Base-by-base conservation (phyloP, 2,888 invertebrate genomes). In the Choreutis nemorana region DNA sequence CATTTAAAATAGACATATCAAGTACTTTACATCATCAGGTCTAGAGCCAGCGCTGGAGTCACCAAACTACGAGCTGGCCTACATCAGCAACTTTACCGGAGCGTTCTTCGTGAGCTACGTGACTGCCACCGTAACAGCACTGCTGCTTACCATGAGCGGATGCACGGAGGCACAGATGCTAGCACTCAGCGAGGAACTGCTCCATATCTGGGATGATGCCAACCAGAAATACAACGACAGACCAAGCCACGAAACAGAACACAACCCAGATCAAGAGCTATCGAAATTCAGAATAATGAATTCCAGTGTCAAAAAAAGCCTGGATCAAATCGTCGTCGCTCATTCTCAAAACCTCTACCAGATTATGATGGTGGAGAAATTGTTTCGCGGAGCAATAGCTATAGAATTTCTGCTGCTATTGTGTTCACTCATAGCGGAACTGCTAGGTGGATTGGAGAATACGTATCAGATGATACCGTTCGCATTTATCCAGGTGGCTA, bases 371-470 rank as follows among this genome's bases (percentile, higher is more conserved):
- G 39, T 55, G 0, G 50, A 59, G 25, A 32, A 33, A 1, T 40
- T 55, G 2, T 62, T 56, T 20, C 37, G 44, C 16, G 42, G 44
- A 4, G 47, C 53, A 2, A 49, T 56, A 6, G 55, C 51, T 0
- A 36, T 52, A 10, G 61, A 56, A 3, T 60, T 61, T 26, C 20
- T 45, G 2, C 26, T 56, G 2, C 34, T 56, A 1, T 39, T 51
- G 1, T 23, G 48, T 0, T 48, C 48, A 7, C 26, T 64, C 1
- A 45, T 54, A 10, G 37, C 48, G 2, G 52, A 50, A 31, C 37
- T 63, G 8, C 30, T 62, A 1, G 60, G 55, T 0, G 53, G 55
- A 0, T 31, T 63, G 8, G 53, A 62, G 29, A 57, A 61, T 11
- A 61, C 62, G 0, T 61, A 48, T 27, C 14, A 56, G 9, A 43